Evolutionary conservation across 2,888 invertebrate genomes (phyloP), one percentile per base, ranked within the genome.

Genomic region (Thyatira batis): DNA sequence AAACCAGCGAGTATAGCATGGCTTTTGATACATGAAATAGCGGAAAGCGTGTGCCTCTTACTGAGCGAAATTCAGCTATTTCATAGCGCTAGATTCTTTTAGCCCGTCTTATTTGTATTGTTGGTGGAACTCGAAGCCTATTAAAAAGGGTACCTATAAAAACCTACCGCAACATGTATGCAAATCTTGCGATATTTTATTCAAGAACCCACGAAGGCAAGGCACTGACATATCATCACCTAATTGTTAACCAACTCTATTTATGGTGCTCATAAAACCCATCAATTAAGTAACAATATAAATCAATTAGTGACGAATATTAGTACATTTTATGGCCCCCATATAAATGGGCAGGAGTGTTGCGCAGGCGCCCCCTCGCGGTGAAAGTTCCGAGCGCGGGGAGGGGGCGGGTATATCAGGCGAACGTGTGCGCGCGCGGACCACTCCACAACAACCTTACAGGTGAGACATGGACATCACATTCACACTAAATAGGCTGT

Each of bases 351-450:
- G 63, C 80, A 81, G 85, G 85, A 81, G 70, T 72, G 80, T 84
- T 84, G 85, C 83, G 85, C 81, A 82, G 73, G 76, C 76, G 73
- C 74, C 65, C 27, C 68, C 69, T 72, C 73, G 73, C 65, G 78
- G 86, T 86, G 88, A 88, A 88, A 87, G 87, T 85, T 63, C 33
- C 52, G 67, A 60, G 62, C 59, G 77, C 57, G 75, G 71, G 73
- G 76, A 71, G 77, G 80, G 81, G 78, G 74, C 54, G 69, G 65
- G 71, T 89, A 87, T 90, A 90, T 86, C 74, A 86, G 80, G 52
- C 61, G 61, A 63, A 55, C 60, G 69, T 54, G 60, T 54, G 76
- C 80, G 79, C 91, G 88, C 91, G 91, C 89, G 88, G 78, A 71
- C 62, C 88, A 89, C 87, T 89, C 80, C 74, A 67, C 71, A 69